phyloP scores from a whole-genome alignment of 2,797 vertebrate species.

The Channallabes apus region DNA sequence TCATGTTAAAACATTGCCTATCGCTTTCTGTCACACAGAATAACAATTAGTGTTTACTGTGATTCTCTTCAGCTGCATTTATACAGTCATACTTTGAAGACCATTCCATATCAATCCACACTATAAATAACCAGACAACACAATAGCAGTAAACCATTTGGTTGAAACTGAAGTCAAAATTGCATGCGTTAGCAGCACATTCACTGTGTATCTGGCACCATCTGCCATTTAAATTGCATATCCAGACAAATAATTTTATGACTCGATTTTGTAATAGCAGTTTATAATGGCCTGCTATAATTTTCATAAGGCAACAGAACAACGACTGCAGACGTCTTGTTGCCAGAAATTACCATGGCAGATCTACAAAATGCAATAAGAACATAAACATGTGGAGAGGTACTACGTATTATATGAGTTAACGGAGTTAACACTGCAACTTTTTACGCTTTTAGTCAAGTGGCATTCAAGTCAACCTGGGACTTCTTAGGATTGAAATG shows the following conservation, averaged over 20 bases:
- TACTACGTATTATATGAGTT: background rate
- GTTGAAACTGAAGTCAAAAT: slow-evolving; percentile 34
- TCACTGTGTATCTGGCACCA: slow-evolving; percentile 2
- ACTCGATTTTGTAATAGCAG: slow-evolving; percentile 9
- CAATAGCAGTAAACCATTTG: slow-evolving; percentile 13
- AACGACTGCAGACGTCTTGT: background rate
- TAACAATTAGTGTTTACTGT: background rate
- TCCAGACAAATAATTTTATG: slow-evolving; percentile 34
- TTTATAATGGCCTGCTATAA: slow-evolving; percentile 11
- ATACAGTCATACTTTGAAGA: background rate
- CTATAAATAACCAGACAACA: slow-evolving; percentile 1
- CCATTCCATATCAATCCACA: background rate
- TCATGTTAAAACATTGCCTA: background rate
- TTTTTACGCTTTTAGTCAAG: no score
- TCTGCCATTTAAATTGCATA: slow-evolving; percentile 36
- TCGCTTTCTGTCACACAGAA: background rate
- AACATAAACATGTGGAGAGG: background rate
- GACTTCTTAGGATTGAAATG: no score
- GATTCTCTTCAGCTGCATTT: background rate
- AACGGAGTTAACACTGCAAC: background rate
- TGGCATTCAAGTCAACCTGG: no score
- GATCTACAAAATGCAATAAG: background rate
- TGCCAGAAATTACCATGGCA: background rate
- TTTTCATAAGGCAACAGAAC: background rate
- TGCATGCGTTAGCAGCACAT: slow-evolving; percentile 34